Conservation (phyloP, 2,797 vertebrate genomes). For the Muscicapa comitata region DNA sequence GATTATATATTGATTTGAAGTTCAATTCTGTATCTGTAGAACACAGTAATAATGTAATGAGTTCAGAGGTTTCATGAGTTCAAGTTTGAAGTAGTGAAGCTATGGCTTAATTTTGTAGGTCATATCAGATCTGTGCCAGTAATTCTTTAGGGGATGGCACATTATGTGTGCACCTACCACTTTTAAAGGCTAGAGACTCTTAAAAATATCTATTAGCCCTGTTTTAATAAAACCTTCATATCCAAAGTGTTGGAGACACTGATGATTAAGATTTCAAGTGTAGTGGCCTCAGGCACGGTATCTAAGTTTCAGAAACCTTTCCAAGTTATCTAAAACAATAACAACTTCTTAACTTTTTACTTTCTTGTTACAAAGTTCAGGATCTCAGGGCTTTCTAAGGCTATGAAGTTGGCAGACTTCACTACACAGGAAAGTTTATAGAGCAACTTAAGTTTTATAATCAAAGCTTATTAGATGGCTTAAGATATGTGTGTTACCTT, state of each 20-base stretch:
- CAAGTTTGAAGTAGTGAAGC: not conserved
- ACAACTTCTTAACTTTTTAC: not conserved
- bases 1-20: slow-evolving; percentile 16
- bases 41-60: not conserved
- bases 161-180: not conserved
- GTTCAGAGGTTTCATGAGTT: not conserved
- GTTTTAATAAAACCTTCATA: not conserved
- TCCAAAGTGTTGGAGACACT: not conserved
- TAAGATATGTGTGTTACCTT: not conserved
- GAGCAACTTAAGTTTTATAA: not conserved
- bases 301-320: not conserved
- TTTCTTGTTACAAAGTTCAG: not conserved
- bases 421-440: not conserved
- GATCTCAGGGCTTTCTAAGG: not conserved
- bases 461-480: not conserved
- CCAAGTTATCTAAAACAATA: not conserved
- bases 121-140: not conserved
- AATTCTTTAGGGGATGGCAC: not conserved
- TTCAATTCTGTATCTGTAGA: not conserved
- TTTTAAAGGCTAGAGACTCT: not conserved
- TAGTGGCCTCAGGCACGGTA: not conserved
- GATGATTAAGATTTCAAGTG: not conserved
- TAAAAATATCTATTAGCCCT: not conserved
- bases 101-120: not conserved
- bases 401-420: not conserved